phyloP scores from a whole-genome alignment of 2,888 invertebrate species.

The Temnothorax ravouxi region DNA sequence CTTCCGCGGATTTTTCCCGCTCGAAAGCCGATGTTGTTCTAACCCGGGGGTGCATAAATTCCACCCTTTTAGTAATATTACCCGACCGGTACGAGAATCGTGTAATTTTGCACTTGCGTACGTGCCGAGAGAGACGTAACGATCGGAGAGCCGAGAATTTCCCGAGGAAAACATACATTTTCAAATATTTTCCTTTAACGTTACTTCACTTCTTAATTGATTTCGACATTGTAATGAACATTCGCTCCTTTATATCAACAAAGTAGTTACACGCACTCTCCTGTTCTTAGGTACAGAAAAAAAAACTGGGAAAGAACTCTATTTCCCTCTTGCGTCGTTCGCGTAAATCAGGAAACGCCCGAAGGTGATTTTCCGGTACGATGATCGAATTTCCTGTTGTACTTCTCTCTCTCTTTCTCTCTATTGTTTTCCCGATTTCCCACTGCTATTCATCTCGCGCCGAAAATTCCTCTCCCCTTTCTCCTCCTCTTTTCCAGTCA shows the following conservation, averaged over 20 bases:
- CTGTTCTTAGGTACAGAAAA: neutral
- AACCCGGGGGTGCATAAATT: conserved; percentile 25
- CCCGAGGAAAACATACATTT: neutral
- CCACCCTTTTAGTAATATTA: conserved; percentile 38
- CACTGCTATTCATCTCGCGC: neutral
- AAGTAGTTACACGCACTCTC: neutral
- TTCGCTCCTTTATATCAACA: neutral
- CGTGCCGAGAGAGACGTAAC: neutral
- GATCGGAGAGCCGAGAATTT: neutral
- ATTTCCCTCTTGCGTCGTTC: neutral
- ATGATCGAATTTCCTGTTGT: conserved; percentile 14
- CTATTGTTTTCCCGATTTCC: conserved; percentile 14
- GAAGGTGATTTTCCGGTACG: conserved; percentile 39
- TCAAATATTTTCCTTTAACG: conserved; percentile 4
- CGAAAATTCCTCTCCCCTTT: conserved; percentile 1
- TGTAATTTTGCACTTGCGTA: conserved; percentile 22
- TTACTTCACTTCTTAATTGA: neutral
- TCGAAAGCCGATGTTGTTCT: conserved; percentile 44
- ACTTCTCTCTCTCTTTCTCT: neutral
- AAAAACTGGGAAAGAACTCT: neutral
- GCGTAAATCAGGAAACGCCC: conserved; percentile 11
- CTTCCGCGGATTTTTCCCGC: conserved; percentile 45
- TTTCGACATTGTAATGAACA: conserved; percentile 10
- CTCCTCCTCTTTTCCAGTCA: conserved; percentile 17
- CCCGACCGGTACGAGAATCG: neutral